Evolutionary conservation across 2,113 vertebrate genomes (phyloP), one percentile per base, ranked within the genome.

Genomic region (Sturnira hondurensis): DNA sequence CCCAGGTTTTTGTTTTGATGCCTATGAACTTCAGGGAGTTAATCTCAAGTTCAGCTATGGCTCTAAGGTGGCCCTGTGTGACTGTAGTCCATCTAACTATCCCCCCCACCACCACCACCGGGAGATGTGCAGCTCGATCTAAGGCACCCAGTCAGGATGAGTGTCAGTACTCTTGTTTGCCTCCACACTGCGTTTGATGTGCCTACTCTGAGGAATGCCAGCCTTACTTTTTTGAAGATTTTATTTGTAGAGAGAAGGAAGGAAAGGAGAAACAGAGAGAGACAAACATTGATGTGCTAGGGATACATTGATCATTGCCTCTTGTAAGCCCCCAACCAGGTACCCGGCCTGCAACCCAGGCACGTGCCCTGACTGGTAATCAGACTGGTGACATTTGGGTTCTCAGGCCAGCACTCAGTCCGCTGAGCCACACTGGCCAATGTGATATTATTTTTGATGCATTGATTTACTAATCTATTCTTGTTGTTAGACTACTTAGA

Each of bases 1-100:
- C 47, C 61, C 47, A 45, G 24, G 4, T 84, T 97, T 97, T 95
- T 50, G 28, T 94, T 94, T 82, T 78, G 63, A 36, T 78, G 47
- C 56, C 45, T 2, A 19, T 47, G 6, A 61, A 33, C 50, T 88
- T 89, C 36, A 73, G 41, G 85, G n/a, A 84, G 58, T 71, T 89
- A 76, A 85, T 50, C 41, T n/a, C 22, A 36, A 26, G 6, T 76
- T 14, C 8, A 16, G 38, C 13, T 54, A 3, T 8, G 20, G 28
- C 22, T 78, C 4, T 82, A 17, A 84, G 20, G 4, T 50, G 7
- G 11, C 47, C 73, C 12, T 16, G 5, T 5, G 16, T 80, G 76
- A 52, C 41, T 71, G 58, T 33, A 38, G 7, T 13, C 26, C 13
- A 33, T 68, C 12, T 16, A 16, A 12, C 0, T 71, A 3, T 33